Evolutionary conservation across 2,888 invertebrate species (phyloP).

Genomic region (Phania funesta): DNA sequence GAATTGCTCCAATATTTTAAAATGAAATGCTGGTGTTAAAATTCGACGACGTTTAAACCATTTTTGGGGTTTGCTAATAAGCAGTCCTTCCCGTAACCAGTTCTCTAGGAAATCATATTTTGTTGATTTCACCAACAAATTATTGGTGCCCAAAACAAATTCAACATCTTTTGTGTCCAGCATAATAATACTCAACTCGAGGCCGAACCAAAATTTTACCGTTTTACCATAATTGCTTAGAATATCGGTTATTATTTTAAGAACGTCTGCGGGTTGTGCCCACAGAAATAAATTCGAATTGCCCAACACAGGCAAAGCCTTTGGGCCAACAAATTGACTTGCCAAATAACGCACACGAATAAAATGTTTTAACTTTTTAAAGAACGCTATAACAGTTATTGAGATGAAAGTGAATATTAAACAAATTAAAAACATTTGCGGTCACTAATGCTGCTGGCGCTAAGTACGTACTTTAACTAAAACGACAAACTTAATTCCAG

Average conservation of each 20-base stretch:
- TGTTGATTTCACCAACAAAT: constrained; percentile 67
- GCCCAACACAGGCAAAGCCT: constrained; percentile 81
- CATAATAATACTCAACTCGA: constrained; percentile 69
- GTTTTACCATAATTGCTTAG: constrained; percentile 73
- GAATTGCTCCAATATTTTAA: constrained; percentile 87
- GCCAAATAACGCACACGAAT: constrained; percentile 56
- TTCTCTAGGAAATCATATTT: constrained; percentile 70
- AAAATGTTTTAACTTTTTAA: constrained; percentile 4
- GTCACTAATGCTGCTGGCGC: not conserved
- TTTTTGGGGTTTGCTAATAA: constrained; percentile 76
- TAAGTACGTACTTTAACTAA: not conserved
- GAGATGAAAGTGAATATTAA: not conserved
- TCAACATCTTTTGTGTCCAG: constrained; percentile 69
- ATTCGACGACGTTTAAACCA: constrained; percentile 86
- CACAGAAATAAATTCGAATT: constrained; percentile 80
- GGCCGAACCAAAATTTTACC: constrained; percentile 67
- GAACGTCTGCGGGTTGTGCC: constrained; percentile 78
- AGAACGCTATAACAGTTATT: constrained; percentile 35
- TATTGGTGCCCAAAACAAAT: constrained; percentile 64
- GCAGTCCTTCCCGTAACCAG: constrained; percentile 73
- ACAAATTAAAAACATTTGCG: constrained; percentile 15
- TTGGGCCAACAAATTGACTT: constrained; percentile 73
- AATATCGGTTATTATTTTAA: constrained; percentile 75
- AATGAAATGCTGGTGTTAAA: constrained; percentile 89
- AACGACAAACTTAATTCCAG: not conserved